Evolutionary conservation across 35 echinoderm and acorn worm genomes (phyloP).

Genomic region (Amphiura filiformis): DNA sequence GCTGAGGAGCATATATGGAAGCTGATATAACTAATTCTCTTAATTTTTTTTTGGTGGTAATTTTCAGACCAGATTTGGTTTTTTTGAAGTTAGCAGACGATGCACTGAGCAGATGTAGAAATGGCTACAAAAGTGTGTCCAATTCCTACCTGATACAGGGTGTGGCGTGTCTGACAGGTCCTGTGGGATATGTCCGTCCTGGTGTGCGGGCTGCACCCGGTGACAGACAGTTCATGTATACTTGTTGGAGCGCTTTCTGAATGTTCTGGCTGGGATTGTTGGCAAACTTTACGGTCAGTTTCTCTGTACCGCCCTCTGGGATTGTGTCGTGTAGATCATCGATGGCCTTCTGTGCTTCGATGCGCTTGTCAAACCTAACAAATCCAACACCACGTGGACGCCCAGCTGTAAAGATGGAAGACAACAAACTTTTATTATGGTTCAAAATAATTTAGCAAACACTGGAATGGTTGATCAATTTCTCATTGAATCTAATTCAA

Average conservation of each 20-base stretch:
- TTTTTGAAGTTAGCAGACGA: no score
- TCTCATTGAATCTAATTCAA: no score
- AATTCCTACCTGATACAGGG: no score
- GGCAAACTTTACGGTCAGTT: constrained; percentile 92
- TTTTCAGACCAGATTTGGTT: no score
- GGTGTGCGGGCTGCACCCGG: constrained; percentile 27
- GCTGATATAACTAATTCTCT: no score
- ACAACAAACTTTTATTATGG: no score
- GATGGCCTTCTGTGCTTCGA: constrained; percentile 91
- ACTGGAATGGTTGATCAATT: no score
- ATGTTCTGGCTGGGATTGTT: constrained; percentile 97
- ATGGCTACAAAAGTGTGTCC: no score
- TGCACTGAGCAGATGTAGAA: no score
- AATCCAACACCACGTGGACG: constrained; percentile 92
- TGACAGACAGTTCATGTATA: constrained; percentile 87
- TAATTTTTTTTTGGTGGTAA: no score
- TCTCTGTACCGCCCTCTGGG: constrained; percentile 84
- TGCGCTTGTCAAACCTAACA: constrained; percentile 90
- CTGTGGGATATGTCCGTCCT: constrained; percentile 31
- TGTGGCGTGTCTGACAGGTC: constrained; percentile 88
- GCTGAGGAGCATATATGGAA: no score
- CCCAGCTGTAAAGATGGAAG: constrained; percentile 30
- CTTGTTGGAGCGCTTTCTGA: constrained; percentile 92
- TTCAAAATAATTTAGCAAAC: no score
- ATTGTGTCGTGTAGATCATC: constrained; percentile 81